Evolutionary conservation across 1,140 invertebrate species (phyloP).

Genomic region (Drosophila nikananu): DNA sequence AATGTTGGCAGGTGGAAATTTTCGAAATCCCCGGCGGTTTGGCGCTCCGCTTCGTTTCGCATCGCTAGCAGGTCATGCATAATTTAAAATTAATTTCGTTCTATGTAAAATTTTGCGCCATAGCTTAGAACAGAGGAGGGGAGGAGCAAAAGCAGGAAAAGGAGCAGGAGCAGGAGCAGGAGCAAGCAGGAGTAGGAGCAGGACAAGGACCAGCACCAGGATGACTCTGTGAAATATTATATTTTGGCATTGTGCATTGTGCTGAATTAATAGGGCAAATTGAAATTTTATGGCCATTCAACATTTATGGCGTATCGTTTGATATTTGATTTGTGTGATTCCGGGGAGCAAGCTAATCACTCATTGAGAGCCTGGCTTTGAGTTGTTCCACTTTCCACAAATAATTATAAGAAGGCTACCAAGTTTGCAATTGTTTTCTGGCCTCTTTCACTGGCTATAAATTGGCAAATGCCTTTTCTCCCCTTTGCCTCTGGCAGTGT

Average conservation of each 20-base stretch:
- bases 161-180: not conserved
- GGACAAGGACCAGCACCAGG: not conserved
- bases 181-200: not conserved
- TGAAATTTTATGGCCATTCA: slow-evolving; percentile 74
- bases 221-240: slow-evolving; percentile 62
- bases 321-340: slow-evolving; percentile 54
- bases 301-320: slow-evolving; percentile 59
- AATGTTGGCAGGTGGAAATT: slow-evolving; percentile 80
- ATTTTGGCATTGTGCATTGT: slow-evolving; percentile 55
- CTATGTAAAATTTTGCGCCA: slow-evolving; percentile 67
- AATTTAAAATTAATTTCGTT: slow-evolving; percentile 84
- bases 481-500: slow-evolving; percentile 46
- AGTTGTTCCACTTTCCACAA: slow-evolving; percentile 3
- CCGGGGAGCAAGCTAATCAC: slow-evolving; percentile 14
- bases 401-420: slow-evolving; percentile 6
- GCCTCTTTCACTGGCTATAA: slow-evolving; percentile 14
- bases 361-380: slow-evolving; percentile 23
- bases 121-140: slow-evolving; percentile 27
- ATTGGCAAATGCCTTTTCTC: slow-evolving; percentile 33
- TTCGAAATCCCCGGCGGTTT: slow-evolving; percentile 77
- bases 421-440: slow-evolving; percentile 10
- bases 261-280: slow-evolving; percentile 77
- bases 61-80: slow-evolving; percentile 73
- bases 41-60: slow-evolving; percentile 44
- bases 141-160: not conserved